Evolutionary conservation across 2,797 vertebrate species (phyloP), one percentile per base, ranked within the genome.

Genomic region (Urophycis tenuis): DNA sequence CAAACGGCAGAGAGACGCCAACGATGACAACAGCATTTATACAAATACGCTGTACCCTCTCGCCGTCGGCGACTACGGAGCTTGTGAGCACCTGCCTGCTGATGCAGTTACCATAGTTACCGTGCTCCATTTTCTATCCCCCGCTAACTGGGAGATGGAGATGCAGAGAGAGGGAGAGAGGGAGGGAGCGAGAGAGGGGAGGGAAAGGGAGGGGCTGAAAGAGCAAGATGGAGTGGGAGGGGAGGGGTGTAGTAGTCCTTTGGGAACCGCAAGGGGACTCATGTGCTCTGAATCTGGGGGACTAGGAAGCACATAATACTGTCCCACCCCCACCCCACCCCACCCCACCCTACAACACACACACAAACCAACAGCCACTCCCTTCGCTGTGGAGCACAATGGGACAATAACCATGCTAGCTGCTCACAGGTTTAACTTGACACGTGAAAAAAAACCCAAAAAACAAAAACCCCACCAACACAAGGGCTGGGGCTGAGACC

Each of bases 51-150:
- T 79, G 53, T 73, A 19, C 71, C 72, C 30, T 15, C 0, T 70
- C 9, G 7, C 77, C 77, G 79, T 77, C 72, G n/a, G 80, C 75
- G 74, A 64, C 41, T 30, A 74, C 71, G 81, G 34, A 82, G 82
- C 77, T 32, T 82, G 81, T 3, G 73, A 87, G 87, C 85, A 88
- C 88, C 90, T 90, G 90, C 85, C 89, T 88, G 89, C 89, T 89
- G 89, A 88, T 91, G 91, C 88, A 90, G 93, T 93, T 94, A 87
- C 93, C 92, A 93, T 93, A 89, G 93, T 88, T 88, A 94, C 93
- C 73, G 4, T 90, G 92, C 89, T 93, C 91, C 88, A 92, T 91
- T 92, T 93, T 90, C 84, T 86, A 83, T 85, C 81, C 79, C 45
- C 73, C 39, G n/a, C 87, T 82, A 79, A 75, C 76, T 67, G 79